Conservation (phyloP, 2,797 vertebrate genomes). For the Myotis daubentonii region DNA sequence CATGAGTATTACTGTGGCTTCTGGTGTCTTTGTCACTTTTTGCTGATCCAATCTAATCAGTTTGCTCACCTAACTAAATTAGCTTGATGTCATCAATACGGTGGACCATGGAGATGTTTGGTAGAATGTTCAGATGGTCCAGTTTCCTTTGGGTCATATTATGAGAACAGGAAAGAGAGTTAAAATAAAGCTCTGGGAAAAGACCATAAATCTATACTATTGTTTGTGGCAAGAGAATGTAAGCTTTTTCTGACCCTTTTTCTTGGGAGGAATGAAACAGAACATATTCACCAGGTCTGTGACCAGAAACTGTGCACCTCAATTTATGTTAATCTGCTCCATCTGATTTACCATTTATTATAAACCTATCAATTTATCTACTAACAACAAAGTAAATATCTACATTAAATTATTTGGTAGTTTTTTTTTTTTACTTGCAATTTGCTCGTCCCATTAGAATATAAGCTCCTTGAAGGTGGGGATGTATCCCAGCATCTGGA, state of each 20-base stretch:
- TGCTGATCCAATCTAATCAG: background rate
- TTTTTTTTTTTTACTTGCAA: background rate
- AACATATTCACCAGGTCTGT: background rate
- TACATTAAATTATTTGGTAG: background rate
- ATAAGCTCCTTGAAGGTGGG: background rate
- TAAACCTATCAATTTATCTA: background rate
- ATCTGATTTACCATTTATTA: background rate
- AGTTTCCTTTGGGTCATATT: background rate
- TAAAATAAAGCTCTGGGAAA: background rate
- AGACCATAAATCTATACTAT: background rate
- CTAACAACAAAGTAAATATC: background rate
- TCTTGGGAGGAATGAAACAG: background rate
- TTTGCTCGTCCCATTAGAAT: background rate
- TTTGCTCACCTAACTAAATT: background rate
- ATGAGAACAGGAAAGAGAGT: background rate
- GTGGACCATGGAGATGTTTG: background rate
- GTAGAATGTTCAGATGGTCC: background rate
- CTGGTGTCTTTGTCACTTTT: background rate
- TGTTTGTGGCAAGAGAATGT: background rate
- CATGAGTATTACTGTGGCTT: background rate
- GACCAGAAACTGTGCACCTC: background rate
- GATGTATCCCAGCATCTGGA: background rate
- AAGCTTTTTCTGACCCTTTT: background rate
- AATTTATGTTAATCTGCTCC: background rate
- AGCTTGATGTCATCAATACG: background rate